Evolutionary conservation across 2,888 invertebrate genomes (phyloP), one percentile per base, ranked within the genome.

Genomic region (Temnothorax ravouxi): DNA sequence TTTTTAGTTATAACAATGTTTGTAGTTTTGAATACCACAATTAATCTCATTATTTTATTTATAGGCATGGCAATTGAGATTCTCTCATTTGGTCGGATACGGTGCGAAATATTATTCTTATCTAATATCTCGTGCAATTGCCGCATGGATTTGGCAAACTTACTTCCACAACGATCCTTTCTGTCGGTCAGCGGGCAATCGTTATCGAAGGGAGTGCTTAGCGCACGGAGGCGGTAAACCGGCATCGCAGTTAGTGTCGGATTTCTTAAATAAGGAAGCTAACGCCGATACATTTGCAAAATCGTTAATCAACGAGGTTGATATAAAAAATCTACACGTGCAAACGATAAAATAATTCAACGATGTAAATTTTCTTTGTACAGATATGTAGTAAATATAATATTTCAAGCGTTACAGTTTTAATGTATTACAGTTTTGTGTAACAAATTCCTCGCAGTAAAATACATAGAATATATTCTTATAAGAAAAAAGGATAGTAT

Each of bases 51-150:
- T 13, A 38, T 64, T 13, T 52, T 79, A 83, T 89, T 91, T 92
- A 1, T 92, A 98, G 96, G 98, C 99, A 1, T 99, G 99, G 99
- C 99, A 99, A 93, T 96, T 98, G 91, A 96, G 99, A 84, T 99
- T 99, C 95, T 98, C 98, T 86, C 99, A 99, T 95, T 95, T 99
- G 79, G 98, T 99, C 5, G 99, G 99, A 1, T 99, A 99, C 95
- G 99, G 99, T 56, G 99, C 99, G 0, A 99, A 99, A 95, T 99
- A 99, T 95, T 99, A 99, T 95, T 98, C 99, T 0, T 99, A 99
- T 95, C 95, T 99, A 87, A 97, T 99, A 93, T 99, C 99, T 0
- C 96, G 98, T 92, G 98, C 99, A 11, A 97, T 99, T 72, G 99
- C 99, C 0, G 98, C 98, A 82, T 97, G 97, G 95, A 98, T 99